phyloP scores from a whole-genome alignment of 2,797 vertebrate genomes.

The Distichodus sexfasciatus region DNA sequence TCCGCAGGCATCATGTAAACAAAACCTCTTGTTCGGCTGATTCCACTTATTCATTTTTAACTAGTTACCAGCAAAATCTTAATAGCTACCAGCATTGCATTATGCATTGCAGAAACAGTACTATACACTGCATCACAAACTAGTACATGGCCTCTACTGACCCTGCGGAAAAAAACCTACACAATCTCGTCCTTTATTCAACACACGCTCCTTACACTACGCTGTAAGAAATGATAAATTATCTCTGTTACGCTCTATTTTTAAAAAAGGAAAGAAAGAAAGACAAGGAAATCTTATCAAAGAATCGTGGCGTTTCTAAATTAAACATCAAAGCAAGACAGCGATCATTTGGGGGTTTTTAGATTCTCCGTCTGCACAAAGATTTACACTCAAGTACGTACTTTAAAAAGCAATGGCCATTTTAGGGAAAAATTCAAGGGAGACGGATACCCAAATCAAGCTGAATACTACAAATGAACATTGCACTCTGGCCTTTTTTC shows the following conservation, averaged over 20 bases:
- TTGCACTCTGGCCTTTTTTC: too few relatives aligned
- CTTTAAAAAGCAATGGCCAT: slow-evolving; percentile 17
- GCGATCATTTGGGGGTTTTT: background rate
- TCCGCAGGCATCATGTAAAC: slow-evolving; percentile 58
- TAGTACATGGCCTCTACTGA: slow-evolving; percentile 45
- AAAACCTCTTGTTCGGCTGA: slow-evolving; percentile 45
- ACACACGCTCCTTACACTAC: slow-evolving; percentile 44
- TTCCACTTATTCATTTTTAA: slow-evolving; percentile 37
- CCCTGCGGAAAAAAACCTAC: slow-evolving; percentile 41
- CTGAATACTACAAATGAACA: too few relatives aligned
- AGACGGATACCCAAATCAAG: too few relatives aligned
- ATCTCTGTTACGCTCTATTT: slow-evolving; percentile 35
- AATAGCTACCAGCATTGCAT: slow-evolving; percentile 60
- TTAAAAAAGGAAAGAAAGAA: slow-evolving; percentile 1
- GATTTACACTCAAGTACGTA: slow-evolving; percentile 4
- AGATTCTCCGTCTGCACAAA: slow-evolving; percentile 12
- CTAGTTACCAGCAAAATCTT: slow-evolving; percentile 52
- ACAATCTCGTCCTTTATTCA: slow-evolving; percentile 35
- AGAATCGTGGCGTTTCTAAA: slow-evolving; percentile 21
- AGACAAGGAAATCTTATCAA: slow-evolving; percentile 2
- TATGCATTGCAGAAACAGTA: slow-evolving; percentile 65
- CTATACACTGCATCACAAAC: slow-evolving; percentile 64
- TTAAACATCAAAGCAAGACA: slow-evolving; percentile 34
- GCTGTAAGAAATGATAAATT: slow-evolving; percentile 47
- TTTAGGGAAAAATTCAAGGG: too few relatives aligned